phyloP scores from a whole-genome alignment of 2,888 invertebrate species.

The Leptopilina myrica region DNA sequence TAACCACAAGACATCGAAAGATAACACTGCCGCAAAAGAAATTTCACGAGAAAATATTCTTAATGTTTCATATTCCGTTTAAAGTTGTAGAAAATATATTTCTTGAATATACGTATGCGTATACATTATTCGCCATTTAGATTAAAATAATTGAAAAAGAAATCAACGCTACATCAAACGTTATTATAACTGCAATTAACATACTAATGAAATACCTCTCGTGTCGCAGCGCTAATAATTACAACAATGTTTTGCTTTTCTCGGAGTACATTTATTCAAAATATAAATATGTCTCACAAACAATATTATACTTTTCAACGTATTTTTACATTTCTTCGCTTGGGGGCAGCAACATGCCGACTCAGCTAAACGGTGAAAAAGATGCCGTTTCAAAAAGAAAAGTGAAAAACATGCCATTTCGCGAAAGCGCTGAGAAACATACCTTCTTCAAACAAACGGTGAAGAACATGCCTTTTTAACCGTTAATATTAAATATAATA shows the following conservation, averaged over 20 bases:
- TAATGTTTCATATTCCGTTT: slow-evolving; percentile 12
- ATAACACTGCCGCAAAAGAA: slow-evolving; percentile 27
- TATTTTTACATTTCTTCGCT: slow-evolving; percentile 1
- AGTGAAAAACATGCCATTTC: too few relatives aligned
- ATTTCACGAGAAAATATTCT: slow-evolving; percentile 31
- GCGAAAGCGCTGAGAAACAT: too few relatives aligned
- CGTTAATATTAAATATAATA: too few relatives aligned
- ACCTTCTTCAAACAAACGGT: too few relatives aligned
- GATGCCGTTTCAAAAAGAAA: too few relatives aligned
- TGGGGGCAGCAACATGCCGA: too few relatives aligned
- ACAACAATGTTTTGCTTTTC: slow-evolving; percentile 23
- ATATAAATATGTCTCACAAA: slow-evolving; percentile 23
- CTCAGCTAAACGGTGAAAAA: too few relatives aligned
- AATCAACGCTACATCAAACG: slow-evolving; percentile 20
- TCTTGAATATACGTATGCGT: neutral
- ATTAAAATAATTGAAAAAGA: slow-evolving; percentile 29
- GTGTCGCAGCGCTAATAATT: slow-evolving; percentile 31
- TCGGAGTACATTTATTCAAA: neutral
- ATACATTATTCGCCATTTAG: slow-evolving; percentile 9
- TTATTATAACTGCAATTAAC: slow-evolving; percentile 25
- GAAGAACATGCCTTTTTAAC: too few relatives aligned
- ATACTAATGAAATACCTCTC: slow-evolving; percentile 35
- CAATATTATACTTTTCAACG: neutral
- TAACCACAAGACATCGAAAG: slow-evolving; percentile 11
- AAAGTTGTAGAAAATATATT: neutral